These are phyloP conservation scores for Cyclopterus lumpus DNA, from an alignment of 2,797 vertebrate genomes.

Conservation along the genomic window DNA sequence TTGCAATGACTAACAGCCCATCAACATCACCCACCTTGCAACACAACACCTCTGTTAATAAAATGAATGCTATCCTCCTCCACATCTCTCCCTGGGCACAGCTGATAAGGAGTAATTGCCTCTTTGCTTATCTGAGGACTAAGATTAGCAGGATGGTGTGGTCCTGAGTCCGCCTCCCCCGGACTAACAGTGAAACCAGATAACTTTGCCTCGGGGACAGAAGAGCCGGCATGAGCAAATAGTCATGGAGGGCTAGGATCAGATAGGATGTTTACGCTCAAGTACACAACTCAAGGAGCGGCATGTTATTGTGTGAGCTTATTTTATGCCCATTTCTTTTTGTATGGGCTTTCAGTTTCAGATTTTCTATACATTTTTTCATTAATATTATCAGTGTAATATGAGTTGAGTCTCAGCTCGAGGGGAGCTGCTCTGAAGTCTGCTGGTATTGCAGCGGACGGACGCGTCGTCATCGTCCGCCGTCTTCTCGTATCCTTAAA, in stretches of 20 bases:
- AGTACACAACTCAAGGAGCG: not conserved
- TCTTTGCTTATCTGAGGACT: constrained; percentile 68
- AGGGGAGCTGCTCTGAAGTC: too few species aligned
- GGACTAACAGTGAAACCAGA: constrained; percentile 41
- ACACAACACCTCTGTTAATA: constrained; percentile 35
- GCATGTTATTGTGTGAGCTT: not conserved
- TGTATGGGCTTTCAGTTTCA: too few species aligned
- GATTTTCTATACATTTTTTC: too few species aligned
- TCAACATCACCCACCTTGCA: constrained; percentile 23
- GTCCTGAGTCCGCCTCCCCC: constrained; percentile 36
- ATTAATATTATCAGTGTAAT: too few species aligned
- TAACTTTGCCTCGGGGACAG: constrained; percentile 39
- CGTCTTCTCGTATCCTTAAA: too few species aligned
- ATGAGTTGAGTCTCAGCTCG: too few species aligned
- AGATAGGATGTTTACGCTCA: not conserved
- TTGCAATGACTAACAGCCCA: constrained; percentile 46
- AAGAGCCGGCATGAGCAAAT: constrained; percentile 4
- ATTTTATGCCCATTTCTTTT: not conserved
- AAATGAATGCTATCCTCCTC: constrained; percentile 52
- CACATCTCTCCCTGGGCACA: constrained; percentile 50
- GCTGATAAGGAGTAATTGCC: constrained; percentile 74
- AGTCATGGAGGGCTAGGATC: not conserved
- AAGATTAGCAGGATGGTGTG: constrained; percentile 51
- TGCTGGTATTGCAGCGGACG: too few species aligned
- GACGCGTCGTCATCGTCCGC: too few species aligned